Percentiles rank a stretch among this genome's conserved stretches.
Evolutionary conservation across 2,113 vertebrate genomes (phyloP).

Genomic region (Actinemys pallida): DNA sequence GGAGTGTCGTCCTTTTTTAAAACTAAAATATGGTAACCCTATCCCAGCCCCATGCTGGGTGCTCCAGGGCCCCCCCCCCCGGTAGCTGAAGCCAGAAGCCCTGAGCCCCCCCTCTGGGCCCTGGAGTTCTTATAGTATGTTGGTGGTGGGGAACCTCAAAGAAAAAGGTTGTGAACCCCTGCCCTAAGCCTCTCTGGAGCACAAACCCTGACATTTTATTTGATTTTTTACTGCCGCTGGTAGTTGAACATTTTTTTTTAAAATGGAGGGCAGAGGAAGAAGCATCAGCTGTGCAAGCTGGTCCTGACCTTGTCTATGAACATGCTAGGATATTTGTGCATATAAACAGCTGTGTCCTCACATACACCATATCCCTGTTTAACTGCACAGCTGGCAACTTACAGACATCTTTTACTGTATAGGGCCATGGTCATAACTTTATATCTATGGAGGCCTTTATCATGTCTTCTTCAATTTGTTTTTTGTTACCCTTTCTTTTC

Average conservation of each 20-base stretch:
- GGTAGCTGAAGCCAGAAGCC: no score
- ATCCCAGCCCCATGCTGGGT: no score
- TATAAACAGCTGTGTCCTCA: not conserved
- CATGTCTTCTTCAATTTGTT: no score
- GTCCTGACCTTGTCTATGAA: not conserved
- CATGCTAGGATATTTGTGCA: not conserved
- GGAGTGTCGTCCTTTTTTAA: no score
- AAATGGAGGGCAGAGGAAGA: not conserved
- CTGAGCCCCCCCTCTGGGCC: no score
- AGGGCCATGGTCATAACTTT: not conserved
- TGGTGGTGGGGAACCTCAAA: no score
- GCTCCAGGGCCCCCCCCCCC: no score
- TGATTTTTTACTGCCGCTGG: not conserved
- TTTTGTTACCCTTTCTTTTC: no score
- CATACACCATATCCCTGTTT: not conserved
- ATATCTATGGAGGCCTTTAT: not conserved
- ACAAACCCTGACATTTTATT: not conserved
- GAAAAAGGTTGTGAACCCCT: no score
- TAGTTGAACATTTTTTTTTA: not conserved
- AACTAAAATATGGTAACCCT: no score
- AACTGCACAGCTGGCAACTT: not conserved
- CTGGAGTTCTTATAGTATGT: not conserved
- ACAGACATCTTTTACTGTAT: not conserved
- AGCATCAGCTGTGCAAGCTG: not conserved
- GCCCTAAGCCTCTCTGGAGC: not conserved